Evolutionary conservation across 2,888 invertebrate species (phyloP), one percentile per base, ranked within the genome.

Genomic region (Antheraea yamamai): DNA sequence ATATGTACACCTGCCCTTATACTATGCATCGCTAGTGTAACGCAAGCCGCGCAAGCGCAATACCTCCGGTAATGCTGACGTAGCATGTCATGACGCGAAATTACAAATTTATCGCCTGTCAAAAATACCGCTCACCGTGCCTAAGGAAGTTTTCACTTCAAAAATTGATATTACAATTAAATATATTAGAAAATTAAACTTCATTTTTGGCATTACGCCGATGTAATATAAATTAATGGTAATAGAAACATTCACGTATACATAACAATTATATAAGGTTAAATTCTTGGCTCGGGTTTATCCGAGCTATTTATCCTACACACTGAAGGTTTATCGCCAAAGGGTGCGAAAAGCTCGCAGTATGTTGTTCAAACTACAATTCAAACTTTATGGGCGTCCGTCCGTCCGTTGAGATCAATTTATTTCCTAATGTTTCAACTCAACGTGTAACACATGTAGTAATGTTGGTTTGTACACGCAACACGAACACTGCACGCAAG

Each of bases 291-390:
- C 74, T 70, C 70, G 47, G 72, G 77, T 80, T 79, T 83, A 81
- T 81, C 80, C 78, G 71, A 74, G 74, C 79, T 81, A 81, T 80
- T 83, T 80, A 73, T 79, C 81, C 73, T 79, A 78, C 75, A 78
- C 80, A 78, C 78, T 78, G 75, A 76, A 78, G 81, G 81, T 83
- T 84, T 84, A 84, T 82, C 81, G 83, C 73, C 77, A 75, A 71
- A 87, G 88, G 88, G 88, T 85, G 84, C 85, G 84, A 87, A 86
- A 89, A 90, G 87, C 89, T 88, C 83, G 82, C 78, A 78, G 76
- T 79, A 81, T 84, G 78, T 83, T 84, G 84, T 4, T 30, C 64
- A 66, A 30, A 66, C 64, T 61, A 66, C 64, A 66, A 16, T 81
- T 85, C 82, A 81, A 86, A 88, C 81, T 92, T 89, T 88, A 89